Evolutionary conservation across 2,888 invertebrate genomes (phyloP).

Genomic region (Andrena praecox): DNA sequence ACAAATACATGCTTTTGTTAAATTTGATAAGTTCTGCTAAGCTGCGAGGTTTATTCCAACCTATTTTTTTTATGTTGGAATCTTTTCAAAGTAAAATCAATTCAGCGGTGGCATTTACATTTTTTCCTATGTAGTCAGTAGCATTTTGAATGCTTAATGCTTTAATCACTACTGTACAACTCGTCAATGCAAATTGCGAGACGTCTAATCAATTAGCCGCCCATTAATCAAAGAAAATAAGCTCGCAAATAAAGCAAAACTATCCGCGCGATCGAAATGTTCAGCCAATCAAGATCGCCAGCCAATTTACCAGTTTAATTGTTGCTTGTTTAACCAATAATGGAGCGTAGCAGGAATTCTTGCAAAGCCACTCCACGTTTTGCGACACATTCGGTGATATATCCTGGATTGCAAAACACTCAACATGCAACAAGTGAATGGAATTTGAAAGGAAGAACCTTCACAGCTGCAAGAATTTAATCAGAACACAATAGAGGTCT

Average conservation of each 20-base stretch:
- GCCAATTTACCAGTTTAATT: constrained; percentile 23
- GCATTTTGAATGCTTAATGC: neutral
- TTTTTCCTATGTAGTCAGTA: neutral
- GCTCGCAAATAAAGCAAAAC: neutral
- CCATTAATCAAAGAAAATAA: constrained; percentile 19
- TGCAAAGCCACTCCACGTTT: neutral
- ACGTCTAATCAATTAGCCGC: constrained; percentile 22
- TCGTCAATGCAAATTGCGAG: neutral
- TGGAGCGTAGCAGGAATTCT: neutral
- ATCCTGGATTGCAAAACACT: neutral
- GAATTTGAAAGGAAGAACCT: neutral
- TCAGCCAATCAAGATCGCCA: constrained; percentile 23
- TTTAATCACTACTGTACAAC: neutral
- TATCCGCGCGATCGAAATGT: constrained; percentile 8
- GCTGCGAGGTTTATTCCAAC: too few relatives aligned
- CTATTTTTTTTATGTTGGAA: too few relatives aligned
- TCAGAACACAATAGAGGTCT: neutral
- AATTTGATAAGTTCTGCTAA: too few relatives aligned
- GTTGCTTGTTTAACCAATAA: constrained; percentile 6
- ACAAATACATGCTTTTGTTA: too few relatives aligned
- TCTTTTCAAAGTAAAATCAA: too few relatives aligned
- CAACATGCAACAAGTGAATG: neutral
- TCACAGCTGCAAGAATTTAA: neutral
- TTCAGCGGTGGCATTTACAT: neutral
- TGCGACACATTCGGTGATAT: neutral